Evolutionary conservation across 2,888 invertebrate genomes (phyloP).

Genomic region (Ormyrus labotus): DNA sequence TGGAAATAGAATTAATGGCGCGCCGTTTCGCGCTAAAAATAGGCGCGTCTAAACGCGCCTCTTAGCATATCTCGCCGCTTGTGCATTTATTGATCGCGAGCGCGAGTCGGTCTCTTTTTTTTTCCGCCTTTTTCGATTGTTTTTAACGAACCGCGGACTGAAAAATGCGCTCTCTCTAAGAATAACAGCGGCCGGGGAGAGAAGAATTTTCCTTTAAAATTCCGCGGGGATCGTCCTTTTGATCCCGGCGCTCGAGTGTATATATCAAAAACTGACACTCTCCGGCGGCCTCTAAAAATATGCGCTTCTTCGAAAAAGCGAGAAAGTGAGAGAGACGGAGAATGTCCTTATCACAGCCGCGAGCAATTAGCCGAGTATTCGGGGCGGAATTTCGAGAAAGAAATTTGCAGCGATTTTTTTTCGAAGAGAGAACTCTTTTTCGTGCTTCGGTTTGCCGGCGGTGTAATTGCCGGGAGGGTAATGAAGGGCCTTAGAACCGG

Average conservation of each 20-base stretch:
- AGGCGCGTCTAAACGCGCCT: background rate
- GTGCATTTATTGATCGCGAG: background rate
- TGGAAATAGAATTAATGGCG: slow-evolving; percentile 10
- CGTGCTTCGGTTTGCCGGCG: background rate
- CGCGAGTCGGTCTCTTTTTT: no score
- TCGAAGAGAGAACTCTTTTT: slow-evolving; percentile 20
- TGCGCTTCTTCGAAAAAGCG: no score
- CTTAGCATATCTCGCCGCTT: background rate
- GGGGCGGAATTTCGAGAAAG: background rate
- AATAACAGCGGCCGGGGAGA: no score
- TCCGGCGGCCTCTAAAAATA: no score
- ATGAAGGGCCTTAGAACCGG: slow-evolving; percentile 58
- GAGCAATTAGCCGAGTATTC: background rate
- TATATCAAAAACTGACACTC: slow-evolving; percentile 8
- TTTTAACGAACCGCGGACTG: no score
- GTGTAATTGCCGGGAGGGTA: slow-evolving; percentile 47
- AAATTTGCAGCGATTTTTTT: slow-evolving; percentile 37
- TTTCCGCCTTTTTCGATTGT: no score
- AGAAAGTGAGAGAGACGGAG: no score
- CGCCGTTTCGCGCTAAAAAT: slow-evolving; percentile 3
- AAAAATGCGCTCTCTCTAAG: background rate
- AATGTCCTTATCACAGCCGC: background rate
- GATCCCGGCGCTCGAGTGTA: background rate
- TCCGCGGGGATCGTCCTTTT: slow-evolving; percentile 1
- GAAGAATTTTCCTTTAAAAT: slow-evolving; percentile 32